A percentile compares a stretch with the other conserved stretches of the same genome.
Evolutionary conservation across 2,113 vertebrate species (phyloP).

Genomic region (Epinephelus cyanopodus): DNA sequence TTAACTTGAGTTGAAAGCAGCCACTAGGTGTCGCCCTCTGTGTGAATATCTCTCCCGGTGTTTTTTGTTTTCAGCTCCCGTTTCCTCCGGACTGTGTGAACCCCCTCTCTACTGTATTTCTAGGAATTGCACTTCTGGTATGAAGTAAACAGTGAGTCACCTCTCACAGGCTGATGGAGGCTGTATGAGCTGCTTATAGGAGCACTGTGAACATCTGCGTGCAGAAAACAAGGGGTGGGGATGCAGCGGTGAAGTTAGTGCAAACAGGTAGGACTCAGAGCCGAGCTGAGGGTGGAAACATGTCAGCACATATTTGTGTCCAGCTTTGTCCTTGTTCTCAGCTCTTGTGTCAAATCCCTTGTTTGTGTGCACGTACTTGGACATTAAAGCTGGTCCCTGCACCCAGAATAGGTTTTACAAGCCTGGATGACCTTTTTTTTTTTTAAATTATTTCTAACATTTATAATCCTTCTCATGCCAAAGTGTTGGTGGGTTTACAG

Average conservation of each 20-base stretch:
- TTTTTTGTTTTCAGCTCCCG: background rate
- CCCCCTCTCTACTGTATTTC: constrained; percentile 25
- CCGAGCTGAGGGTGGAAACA: too few relatives aligned
- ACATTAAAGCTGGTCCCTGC: too few relatives aligned
- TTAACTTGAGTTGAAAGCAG: background rate
- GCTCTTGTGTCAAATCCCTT: too few relatives aligned
- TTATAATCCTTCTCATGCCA: too few relatives aligned
- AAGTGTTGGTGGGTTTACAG: background rate
- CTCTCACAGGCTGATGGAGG: background rate
- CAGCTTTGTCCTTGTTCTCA: too few relatives aligned
- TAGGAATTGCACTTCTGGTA: constrained; percentile 43
- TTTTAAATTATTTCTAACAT: background rate
- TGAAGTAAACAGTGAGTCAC: constrained; percentile 44
- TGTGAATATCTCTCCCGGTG: too few relatives aligned
- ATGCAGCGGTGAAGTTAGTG: rapidly evolving
- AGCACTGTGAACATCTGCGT: too few relatives aligned
- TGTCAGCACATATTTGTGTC: too few relatives aligned
- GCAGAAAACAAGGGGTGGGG: background rate
- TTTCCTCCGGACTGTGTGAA: constrained; percentile 18
- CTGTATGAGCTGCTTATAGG: background rate
- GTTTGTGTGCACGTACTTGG: too few relatives aligned
- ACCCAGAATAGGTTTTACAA: too few relatives aligned
- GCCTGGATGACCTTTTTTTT: too few relatives aligned
- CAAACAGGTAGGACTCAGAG: too few relatives aligned
- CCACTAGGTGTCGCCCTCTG: constrained; percentile 55